phyloP scores from a whole-genome alignment of 2,888 invertebrate species.

The Hemaris fuciformis region DNA sequence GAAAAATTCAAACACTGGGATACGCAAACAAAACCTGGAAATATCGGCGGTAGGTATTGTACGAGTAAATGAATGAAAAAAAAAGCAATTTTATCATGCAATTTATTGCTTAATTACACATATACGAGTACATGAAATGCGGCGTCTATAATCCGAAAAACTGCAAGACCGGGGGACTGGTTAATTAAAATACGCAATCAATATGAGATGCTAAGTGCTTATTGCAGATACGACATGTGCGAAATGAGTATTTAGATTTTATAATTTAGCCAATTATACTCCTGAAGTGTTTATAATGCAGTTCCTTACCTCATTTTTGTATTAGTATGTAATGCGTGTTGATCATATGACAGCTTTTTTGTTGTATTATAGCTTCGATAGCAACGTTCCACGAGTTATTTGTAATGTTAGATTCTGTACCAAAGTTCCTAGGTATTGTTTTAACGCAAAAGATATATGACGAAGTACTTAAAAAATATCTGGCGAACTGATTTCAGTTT shows the following conservation, averaged over 20 bases:
- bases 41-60: not conserved
- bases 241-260: not conserved
- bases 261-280: not conserved
- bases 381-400: no score
- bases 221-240: not conserved
- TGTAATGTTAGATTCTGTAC: no score
- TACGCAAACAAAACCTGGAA: slow-evolving; percentile 8
- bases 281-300: not conserved
- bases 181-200: not conserved
- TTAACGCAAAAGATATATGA: no score
- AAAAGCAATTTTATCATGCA: slow-evolving; percentile 48
- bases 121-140: slow-evolving; percentile 45
- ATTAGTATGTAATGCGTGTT: not conserved
- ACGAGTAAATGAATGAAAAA: not conserved
- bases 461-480: no score
- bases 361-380: no score
- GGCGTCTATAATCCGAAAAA: slow-evolving; percentile 29
- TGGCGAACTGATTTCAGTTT: no score
- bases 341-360: not conserved
- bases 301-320: not conserved
- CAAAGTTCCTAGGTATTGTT: no score
- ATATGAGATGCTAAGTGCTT: slow-evolving; percentile 2
- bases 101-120: slow-evolving; percentile 62
- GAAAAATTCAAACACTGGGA: not conserved
- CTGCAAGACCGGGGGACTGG: not conserved